Evolutionary conservation across 1,140 invertebrate species (phyloP).

Genomic region (Calliopsis andreniformis): DNA sequence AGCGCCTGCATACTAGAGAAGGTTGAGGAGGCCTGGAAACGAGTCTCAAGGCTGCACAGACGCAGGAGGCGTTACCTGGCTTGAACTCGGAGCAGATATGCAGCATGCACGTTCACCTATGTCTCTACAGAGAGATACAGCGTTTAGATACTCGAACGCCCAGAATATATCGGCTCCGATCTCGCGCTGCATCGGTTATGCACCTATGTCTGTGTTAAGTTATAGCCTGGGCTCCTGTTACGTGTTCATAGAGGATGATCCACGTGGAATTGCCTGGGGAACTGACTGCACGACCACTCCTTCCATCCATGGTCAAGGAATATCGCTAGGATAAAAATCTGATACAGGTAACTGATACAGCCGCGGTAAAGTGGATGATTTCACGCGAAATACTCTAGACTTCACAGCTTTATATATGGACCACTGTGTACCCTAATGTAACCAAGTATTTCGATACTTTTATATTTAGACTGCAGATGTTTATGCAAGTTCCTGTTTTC

Average conservation of each 20-base stretch:
- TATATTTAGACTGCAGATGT: too few species aligned
- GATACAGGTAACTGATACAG: too few species aligned
- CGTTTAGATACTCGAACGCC: neutral
- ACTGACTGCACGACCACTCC: too few species aligned
- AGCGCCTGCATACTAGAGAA: neutral
- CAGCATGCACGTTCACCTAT: neutral
- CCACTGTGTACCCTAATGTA: too few species aligned
- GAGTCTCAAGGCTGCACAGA: conserved; percentile 37
- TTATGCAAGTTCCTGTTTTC: too few species aligned
- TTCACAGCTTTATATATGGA: too few species aligned
- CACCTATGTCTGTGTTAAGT: neutral
- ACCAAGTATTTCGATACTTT: too few species aligned
- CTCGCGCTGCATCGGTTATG: neutral
- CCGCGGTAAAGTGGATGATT: too few species aligned
- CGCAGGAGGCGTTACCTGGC: conserved; percentile 34
- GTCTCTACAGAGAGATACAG: conserved; percentile 17
- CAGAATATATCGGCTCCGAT: conserved; percentile 29
- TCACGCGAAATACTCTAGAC: too few species aligned
- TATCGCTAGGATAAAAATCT: too few species aligned
- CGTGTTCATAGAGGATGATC: neutral
- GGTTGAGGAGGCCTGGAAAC: conserved; percentile 14
- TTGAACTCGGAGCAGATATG: conserved; percentile 14
- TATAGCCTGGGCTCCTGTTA: conserved; percentile 25
- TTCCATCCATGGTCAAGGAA: too few species aligned
- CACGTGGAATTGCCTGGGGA: neutral